Evolutionary conservation across 2,888 invertebrate species (phyloP).

Genomic region (Tricholauxania praeusta): DNA sequence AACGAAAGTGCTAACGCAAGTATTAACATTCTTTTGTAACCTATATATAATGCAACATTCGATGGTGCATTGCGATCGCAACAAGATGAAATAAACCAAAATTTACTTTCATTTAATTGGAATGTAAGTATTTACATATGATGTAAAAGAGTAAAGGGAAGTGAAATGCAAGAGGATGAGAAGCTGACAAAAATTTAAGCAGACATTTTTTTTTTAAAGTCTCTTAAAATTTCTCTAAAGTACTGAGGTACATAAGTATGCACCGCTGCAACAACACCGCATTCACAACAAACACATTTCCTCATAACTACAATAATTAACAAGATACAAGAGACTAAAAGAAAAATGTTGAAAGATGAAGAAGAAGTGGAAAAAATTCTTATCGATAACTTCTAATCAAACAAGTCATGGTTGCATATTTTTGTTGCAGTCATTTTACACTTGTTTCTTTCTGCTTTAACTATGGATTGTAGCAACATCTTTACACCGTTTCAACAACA

Average conservation of each 20-base stretch:
- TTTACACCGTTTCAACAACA: background rate
- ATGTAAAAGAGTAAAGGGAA: no score
- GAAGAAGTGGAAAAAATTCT: background rate
- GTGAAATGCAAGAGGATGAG: no score
- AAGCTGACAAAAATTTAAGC: background rate
- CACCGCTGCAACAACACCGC: background rate
- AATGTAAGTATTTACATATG: no score
- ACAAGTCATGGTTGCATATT: slow-evolving; percentile 3
- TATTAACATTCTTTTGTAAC: background rate
- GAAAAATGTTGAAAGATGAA: background rate
- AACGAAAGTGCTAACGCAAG: background rate
- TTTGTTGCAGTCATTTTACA: background rate
- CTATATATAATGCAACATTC: no score
- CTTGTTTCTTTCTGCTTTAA: background rate
- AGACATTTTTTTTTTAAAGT: background rate
- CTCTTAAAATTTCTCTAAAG: background rate
- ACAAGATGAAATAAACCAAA: background rate
- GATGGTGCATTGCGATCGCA: background rate
- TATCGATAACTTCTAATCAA: slow-evolving; percentile 11
- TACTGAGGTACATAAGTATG: background rate
- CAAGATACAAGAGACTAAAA: background rate
- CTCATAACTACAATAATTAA: background rate
- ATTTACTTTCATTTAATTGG: slow-evolving; percentile 15
- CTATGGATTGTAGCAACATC: background rate
- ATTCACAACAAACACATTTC: background rate